Evolutionary conservation across 2,113 vertebrate species (phyloP).

Genomic region (Hylia prasina): DNA sequence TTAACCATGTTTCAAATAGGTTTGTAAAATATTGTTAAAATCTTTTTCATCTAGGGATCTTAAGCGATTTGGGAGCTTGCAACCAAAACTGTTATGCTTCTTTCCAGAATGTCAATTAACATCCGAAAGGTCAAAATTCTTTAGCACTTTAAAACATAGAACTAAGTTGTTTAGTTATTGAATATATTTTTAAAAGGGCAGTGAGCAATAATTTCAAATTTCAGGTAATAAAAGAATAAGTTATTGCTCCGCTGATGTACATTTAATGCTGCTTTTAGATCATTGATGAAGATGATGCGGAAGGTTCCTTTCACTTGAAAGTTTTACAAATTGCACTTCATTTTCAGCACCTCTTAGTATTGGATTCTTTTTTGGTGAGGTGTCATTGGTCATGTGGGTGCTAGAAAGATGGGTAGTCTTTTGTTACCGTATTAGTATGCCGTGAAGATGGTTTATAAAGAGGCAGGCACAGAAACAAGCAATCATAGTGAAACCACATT

Average conservation of each 20-base stretch:
- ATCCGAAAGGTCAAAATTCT: neutral
- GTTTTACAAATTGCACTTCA: neutral
- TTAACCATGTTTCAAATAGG: neutral
- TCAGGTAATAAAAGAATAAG: neutral
- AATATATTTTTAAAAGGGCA: neutral
- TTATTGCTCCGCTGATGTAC: neutral
- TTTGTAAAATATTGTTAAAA: neutral
- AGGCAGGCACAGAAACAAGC: neutral
- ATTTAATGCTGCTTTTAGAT: neutral
- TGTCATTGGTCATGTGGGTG: neutral
- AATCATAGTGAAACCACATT: neutral
- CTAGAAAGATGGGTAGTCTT: neutral
- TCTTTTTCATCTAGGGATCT: neutral
- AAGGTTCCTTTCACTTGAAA: neutral
- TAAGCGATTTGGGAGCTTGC: neutral
- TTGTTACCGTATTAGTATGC: neutral
- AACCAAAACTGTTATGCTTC: neutral
- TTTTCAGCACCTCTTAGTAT: neutral
- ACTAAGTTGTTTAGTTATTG: neutral
- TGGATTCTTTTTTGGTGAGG: neutral
- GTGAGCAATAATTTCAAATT: neutral
- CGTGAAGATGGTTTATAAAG: neutral
- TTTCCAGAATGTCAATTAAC: neutral
- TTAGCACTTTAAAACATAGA: neutral
- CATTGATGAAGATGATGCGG: neutral